phyloP scores from a whole-genome alignment of 2,797 vertebrate species.

The Mallotus villosus region DNA sequence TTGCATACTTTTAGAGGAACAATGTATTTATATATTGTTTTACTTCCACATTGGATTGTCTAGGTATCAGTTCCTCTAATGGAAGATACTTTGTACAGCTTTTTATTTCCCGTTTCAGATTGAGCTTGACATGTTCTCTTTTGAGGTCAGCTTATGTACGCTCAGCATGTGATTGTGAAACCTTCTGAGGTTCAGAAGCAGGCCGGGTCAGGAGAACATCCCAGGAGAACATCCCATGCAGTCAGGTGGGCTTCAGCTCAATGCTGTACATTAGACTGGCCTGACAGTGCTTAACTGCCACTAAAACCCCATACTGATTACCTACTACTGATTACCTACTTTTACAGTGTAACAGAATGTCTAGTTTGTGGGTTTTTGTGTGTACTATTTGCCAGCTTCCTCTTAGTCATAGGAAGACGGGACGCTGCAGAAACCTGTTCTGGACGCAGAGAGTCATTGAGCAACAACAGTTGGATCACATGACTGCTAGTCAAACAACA shows the following conservation, averaged over 20 bases:
- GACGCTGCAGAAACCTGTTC: not conserved
- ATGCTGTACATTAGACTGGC: not conserved
- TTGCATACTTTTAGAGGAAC: too few relatives aligned
- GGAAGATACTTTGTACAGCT: not conserved
- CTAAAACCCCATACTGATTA: not conserved
- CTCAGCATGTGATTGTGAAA: too few relatives aligned
- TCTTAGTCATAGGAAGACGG: not conserved
- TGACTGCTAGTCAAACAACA: slow-evolving; percentile 51
- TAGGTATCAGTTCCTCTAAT: not conserved
- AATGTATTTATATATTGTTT: too few relatives aligned
- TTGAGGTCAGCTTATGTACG: too few relatives aligned
- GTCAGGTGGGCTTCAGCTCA: too few relatives aligned
- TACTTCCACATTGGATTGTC: not conserved
- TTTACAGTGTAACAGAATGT: not conserved
- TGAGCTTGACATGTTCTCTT: too few relatives aligned
- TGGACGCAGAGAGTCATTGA: not conserved
- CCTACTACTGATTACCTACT: not conserved
- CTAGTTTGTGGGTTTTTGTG: not conserved
- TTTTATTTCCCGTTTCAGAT: not conserved
- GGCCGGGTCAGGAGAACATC: too few relatives aligned
- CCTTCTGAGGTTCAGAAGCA: too few relatives aligned
- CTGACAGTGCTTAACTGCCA: not conserved
- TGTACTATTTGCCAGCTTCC: not conserved
- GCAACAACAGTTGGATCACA: slow-evolving; percentile 44
- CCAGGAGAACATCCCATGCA: too few relatives aligned